Conservation (phyloP, 2,888 invertebrate genomes). For the Myathropa florea region DNA sequence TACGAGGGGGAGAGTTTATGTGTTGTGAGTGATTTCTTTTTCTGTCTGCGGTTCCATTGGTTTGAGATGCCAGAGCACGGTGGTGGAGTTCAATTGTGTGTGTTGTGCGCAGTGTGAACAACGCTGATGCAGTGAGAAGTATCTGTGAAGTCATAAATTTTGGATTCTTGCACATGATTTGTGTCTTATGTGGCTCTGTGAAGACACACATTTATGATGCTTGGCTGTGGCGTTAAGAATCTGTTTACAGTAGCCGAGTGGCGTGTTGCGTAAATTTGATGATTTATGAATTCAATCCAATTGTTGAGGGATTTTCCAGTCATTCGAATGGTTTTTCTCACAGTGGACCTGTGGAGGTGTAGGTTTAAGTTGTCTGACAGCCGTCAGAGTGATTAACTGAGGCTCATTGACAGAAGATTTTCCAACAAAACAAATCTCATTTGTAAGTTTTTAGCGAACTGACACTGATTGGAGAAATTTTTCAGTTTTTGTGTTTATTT, state of each 20-base stretch:
- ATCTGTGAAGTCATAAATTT: constrained; percentile 55
- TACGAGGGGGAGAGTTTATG: neutral
- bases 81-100: constrained; percentile 36
- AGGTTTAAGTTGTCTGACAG: no score
- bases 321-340: no score
- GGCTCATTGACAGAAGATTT: no score
- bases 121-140: constrained; percentile 43
- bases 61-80: neutral
- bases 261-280: constrained; percentile 19
- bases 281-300: constrained; percentile 10
- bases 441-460: no score
- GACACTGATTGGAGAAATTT: no score
- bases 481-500: no score
- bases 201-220: constrained; percentile 16
- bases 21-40: neutral
- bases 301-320: neutral
- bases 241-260: constrained; percentile 9
- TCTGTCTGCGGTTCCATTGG: neutral
- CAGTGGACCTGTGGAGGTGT: no score
- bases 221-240: constrained; percentile 7
- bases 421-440: no score
- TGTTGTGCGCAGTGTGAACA: neutral
- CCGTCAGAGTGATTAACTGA: no score
- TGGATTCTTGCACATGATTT: constrained; percentile 31
- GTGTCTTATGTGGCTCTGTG: constrained; percentile 10